Percentiles rank a stretch among this genome's conserved stretches.
Evolutionary conservation across 1,140 invertebrate species (phyloP).

Genomic region (Campoletis sonorensis): DNA sequence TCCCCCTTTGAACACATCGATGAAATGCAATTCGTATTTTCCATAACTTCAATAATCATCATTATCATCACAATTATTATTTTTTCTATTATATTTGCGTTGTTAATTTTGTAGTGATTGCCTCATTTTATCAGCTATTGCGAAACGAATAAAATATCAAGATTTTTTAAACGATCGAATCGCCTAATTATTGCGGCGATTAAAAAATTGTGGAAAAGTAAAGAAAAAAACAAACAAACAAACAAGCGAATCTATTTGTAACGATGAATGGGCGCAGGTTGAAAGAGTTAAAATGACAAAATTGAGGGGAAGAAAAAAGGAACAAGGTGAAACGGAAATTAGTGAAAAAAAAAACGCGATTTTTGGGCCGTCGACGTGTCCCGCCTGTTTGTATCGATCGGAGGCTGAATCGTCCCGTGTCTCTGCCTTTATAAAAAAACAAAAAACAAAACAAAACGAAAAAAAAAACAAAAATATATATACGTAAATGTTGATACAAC

Average conservation of each 20-base stretch:
- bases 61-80: not conserved
- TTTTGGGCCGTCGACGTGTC: slow-evolving; percentile 38
- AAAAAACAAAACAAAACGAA: slow-evolving; percentile 47
- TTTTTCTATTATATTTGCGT: slow-evolving; percentile 19
- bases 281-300: not conserved
- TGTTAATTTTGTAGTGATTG: slow-evolving; percentile 11
- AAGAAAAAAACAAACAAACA: too few species aligned
- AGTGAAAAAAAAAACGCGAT: slow-evolving; percentile 27
- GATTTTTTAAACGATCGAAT: slow-evolving; percentile 21
- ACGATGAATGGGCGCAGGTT: too few species aligned
- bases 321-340: too few species aligned
- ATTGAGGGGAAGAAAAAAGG: not conserved
- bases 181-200: slow-evolving; percentile 6
- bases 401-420: slow-evolving; percentile 29
- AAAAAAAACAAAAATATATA: slow-evolving; percentile 49
- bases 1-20: slow-evolving; percentile 9
- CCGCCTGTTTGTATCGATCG: slow-evolving; percentile 63
- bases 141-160: not conserved
- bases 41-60: not conserved
- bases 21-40: not conserved
- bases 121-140: slow-evolving; percentile 33
- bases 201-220: not conserved
- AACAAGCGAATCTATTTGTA: too few species aligned
- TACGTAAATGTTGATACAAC: slow-evolving; percentile 68
- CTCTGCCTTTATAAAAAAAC: not conserved